A percentile compares a stretch with the other conserved stretches of the same genome.
phyloP scores from a whole-genome alignment of 2,797 vertebrate species.

The Coreius guichenoti region DNA sequence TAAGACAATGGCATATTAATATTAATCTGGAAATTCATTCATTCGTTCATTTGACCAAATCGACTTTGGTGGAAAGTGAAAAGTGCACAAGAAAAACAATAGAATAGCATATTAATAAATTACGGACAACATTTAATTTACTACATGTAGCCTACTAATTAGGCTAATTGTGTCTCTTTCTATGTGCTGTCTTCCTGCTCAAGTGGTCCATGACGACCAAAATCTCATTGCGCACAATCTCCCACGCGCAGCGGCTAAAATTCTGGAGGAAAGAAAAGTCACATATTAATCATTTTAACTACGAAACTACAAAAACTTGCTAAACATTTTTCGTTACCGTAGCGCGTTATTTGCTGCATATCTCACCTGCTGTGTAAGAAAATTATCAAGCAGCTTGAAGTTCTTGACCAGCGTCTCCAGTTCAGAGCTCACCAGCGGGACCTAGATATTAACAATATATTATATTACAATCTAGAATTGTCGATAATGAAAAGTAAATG shows the following conservation, averaged over 20 bases:
- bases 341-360: too few species aligned
- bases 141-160: not conserved
- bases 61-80: not conserved
- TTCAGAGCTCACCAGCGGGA: not conserved
- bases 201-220: conserved; percentile 30
- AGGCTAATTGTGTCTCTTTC: not conserved
- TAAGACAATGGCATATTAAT: not conserved
- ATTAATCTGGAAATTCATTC: not conserved
- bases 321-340: too few species aligned
- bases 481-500: not conserved
- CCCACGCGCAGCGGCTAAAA: conserved; percentile 49
- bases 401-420: not conserved
- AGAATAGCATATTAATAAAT: not conserved
- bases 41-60: not conserved
- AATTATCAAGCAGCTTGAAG: not conserved
- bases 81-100: conserved; percentile 2
- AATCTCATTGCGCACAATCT: conserved; percentile 40
- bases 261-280: conserved; percentile 20
- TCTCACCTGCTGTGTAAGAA: conserved; percentile 36
- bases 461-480: not conserved
- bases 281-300: not conserved
- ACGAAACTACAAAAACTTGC: not conserved
- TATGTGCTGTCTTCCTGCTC: not conserved
- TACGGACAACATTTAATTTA: not conserved
- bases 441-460: not conserved